Percentiles rank a stretch among this genome's conserved stretches.
These are phyloP conservation scores for Apostichopus japonicus DNA, from an alignment of 35 echinoderm and acorn worm species.

Conservation along the genomic window DNA sequence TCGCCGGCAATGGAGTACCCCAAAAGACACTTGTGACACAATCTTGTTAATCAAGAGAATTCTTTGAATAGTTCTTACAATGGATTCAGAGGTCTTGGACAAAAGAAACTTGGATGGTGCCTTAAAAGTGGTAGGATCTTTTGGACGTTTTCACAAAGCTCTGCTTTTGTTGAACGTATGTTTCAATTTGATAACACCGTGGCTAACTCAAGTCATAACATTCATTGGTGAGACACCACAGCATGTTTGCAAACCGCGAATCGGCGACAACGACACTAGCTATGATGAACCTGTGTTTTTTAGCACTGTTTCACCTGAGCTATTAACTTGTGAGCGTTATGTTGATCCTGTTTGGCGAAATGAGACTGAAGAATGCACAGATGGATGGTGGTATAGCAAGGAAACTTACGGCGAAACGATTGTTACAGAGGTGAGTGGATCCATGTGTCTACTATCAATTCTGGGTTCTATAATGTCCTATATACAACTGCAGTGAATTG, in stretches of 20 bases:
- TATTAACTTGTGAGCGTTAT: background rate
- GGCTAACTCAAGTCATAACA: constrained; percentile 21
- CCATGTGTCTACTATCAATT: no score
- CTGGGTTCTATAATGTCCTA: no score
- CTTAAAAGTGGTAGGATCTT: constrained; percentile 10
- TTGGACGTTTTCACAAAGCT: constrained; percentile 10
- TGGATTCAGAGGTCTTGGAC: background rate
- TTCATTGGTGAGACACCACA: constrained; percentile 26
- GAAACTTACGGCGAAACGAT: constrained; percentile 26
- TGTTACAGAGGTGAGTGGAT: constrained; percentile 3
- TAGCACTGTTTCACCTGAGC: background rate
- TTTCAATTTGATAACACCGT: background rate
- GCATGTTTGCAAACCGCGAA: constrained; percentile 1
- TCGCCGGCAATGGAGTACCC: no score
- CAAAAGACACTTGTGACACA: no score
- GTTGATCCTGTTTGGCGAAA: background rate
- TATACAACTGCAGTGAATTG: no score
- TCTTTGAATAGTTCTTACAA: background rate
- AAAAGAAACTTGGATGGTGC: background rate
- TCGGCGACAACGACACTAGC: background rate
- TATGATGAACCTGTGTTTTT: background rate
- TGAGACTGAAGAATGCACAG: constrained; percentile 3
- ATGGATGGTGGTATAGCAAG: constrained; percentile 3
- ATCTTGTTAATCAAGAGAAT: no score
- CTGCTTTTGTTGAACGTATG: background rate